Evolutionary conservation across 2,113 vertebrate species (phyloP).

Genomic region (Tauraco erythrolophus): DNA sequence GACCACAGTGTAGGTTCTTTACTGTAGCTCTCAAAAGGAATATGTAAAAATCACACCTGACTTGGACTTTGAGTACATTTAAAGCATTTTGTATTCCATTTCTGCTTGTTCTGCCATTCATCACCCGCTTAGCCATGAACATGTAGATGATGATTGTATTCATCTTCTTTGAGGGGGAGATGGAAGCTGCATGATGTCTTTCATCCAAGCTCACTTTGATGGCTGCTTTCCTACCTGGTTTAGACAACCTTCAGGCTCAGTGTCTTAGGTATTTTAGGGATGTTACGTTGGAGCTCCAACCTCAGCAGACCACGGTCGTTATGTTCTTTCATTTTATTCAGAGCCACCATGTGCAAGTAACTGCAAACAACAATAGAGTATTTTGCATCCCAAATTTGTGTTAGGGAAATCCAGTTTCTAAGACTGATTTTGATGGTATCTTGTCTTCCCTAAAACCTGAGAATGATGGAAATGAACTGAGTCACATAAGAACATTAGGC

Average conservation of each 20-base stretch:
- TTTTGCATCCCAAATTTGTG: background rate
- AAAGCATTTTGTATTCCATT: background rate
- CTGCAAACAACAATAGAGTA: accelerated
- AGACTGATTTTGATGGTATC: background rate
- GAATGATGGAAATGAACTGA: background rate
- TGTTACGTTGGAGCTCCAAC: background rate
- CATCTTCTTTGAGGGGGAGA: background rate
- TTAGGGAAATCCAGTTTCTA: background rate
- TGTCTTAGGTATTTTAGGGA: background rate
- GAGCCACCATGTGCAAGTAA: background rate
- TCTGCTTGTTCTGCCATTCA: background rate
- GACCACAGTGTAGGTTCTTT: background rate
- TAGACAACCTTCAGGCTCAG: background rate
- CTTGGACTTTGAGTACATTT: background rate
- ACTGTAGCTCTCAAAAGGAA: background rate
- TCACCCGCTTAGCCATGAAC: background rate
- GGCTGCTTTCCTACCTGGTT: background rate
- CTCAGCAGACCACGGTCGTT: background rate
- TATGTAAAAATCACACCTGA: background rate
- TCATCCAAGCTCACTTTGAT: background rate
- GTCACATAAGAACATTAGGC: background rate
- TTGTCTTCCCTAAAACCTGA: background rate
- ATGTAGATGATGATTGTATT: background rate
- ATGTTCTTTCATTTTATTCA: background rate
- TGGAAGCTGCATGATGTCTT: background rate